Conservation (phyloP, 2,888 invertebrate genomes). For the Troides helena region DNA sequence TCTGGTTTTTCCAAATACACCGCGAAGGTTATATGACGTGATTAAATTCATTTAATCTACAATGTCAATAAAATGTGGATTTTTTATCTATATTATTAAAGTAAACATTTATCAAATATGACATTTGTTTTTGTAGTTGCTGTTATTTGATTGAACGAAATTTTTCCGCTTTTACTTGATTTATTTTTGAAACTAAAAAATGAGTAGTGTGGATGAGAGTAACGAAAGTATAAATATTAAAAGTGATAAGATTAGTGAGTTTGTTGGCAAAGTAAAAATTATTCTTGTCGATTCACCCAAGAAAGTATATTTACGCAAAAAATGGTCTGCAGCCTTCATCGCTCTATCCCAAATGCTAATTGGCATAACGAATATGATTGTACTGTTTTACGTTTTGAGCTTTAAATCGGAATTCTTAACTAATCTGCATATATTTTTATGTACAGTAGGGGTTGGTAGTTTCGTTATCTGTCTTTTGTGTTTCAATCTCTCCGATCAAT, state of each 20-base stretch:
- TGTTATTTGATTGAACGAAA: conserved; percentile 8
- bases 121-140: background rate
- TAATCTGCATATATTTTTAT: conserved; percentile 49
- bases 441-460: conserved; percentile 54
- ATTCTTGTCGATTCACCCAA: conserved; percentile 50
- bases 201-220: conserved; percentile 7
- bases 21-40: conserved; percentile 34
- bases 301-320: conserved; percentile 38
- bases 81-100: conserved; percentile 9
- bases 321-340: conserved; percentile 43
- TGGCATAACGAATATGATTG: conserved; percentile 41
- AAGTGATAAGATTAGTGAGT: conserved; percentile 41
- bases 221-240: conserved; percentile 8
- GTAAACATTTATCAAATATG: conserved; percentile 3
- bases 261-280: conserved; percentile 60
- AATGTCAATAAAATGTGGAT: conserved; percentile 7
- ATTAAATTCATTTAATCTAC: conserved; percentile 10
- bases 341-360: conserved; percentile 48
- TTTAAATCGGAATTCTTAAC: conserved; percentile 37
- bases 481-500: background rate
- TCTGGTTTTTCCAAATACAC: conserved; percentile 22
- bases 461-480: background rate
- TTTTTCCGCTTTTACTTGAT: background rate
- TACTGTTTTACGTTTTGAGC: conserved; percentile 43
- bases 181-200: background rate